These are phyloP conservation scores for Colinus virginianus DNA, from an alignment of 2,113 vertebrate genomes.

Conservation along the genomic window DNA sequence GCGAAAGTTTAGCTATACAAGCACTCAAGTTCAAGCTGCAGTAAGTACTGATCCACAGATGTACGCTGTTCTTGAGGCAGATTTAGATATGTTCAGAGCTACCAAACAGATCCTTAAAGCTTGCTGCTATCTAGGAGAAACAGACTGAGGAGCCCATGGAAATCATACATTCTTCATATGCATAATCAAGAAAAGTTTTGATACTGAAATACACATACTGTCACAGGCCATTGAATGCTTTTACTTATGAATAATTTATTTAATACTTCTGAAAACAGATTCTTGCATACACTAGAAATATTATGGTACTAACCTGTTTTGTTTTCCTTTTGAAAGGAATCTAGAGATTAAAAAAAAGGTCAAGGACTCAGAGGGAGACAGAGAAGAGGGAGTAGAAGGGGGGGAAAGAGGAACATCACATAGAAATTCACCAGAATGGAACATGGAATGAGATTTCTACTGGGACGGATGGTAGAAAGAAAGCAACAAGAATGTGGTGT, in stretches of 20 bases:
- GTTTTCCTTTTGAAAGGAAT: neutral
- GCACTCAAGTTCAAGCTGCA: constrained; percentile 87
- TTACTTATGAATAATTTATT: neutral
- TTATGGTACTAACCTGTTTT: neutral
- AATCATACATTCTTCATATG: neutral
- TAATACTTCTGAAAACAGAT: neutral
- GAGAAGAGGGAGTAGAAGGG: neutral
- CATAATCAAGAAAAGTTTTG: neutral
- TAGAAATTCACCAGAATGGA: neutral
- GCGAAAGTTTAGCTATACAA: constrained; percentile 89
- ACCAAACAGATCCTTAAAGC: neutral
- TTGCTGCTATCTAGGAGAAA: neutral
- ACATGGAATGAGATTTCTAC: neutral
- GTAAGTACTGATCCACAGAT: constrained; percentile 76
- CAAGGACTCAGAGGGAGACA: neutral
- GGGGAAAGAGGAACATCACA: neutral
- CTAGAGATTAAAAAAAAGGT: neutral
- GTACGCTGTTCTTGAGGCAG: neutral
- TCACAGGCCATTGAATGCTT: neutral
- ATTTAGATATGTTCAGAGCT: neutral
- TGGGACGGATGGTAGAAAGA: neutral
- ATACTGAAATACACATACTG: neutral
- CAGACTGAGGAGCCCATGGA: neutral
- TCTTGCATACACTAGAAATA: neutral
- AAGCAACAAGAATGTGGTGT: neutral